A percentile compares a stretch with the other conserved stretches of the same genome.
phyloP scores from a whole-genome alignment of 2,888 invertebrate genomes.

The Dromius quadrimaculatus region DNA sequence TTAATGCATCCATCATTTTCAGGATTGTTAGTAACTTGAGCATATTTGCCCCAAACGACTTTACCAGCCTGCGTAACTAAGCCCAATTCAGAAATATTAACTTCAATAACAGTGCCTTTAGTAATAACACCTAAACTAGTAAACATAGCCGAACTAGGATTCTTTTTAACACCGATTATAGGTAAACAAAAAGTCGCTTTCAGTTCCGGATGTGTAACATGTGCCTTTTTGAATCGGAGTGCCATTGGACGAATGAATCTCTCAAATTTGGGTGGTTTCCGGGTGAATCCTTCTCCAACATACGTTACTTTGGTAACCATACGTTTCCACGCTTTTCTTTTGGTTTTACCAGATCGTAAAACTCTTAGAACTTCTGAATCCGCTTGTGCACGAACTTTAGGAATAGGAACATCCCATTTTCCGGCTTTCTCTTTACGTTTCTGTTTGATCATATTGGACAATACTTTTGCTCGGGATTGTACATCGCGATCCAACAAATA shows the following conservation, averaged over 20 bases:
- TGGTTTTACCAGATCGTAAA: conserved; percentile 90
- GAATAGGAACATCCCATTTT: conserved; percentile 99
- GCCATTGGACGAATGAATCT: conserved; percentile 99
- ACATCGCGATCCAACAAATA: conserved; percentile 98
- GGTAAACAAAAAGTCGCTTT: conserved; percentile 98
- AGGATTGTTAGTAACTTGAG: conserved; percentile 99
- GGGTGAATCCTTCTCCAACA: conserved; percentile 97
- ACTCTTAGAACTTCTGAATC: conserved; percentile 98
- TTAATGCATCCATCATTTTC: conserved; percentile 99
- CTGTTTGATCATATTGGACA: conserved; percentile 99
- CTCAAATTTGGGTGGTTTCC: conserved; percentile 99
- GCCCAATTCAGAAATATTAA: conserved; percentile 98
- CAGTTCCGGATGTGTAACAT: conserved; percentile 98
- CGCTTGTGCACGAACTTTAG: conserved; percentile 96
- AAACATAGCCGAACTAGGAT: conserved; percentile 97
- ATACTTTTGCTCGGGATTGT: conserved; percentile 92
- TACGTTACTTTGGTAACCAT: conserved; percentile 99
- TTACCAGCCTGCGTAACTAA: conserved; percentile 98
- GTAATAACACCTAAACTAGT: conserved; percentile 98
- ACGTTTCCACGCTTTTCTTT: conserved; percentile 97
- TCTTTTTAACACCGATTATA: conserved; percentile 99
- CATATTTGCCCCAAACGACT: conserved; percentile 99
- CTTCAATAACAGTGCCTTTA: conserved; percentile 97
- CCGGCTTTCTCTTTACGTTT: conserved; percentile 99
- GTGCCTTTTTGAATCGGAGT: conserved; percentile 94